Base-by-base conservation (phyloP, 2,888 invertebrate genomes). In the Caenorhabditis sp. region DNA sequence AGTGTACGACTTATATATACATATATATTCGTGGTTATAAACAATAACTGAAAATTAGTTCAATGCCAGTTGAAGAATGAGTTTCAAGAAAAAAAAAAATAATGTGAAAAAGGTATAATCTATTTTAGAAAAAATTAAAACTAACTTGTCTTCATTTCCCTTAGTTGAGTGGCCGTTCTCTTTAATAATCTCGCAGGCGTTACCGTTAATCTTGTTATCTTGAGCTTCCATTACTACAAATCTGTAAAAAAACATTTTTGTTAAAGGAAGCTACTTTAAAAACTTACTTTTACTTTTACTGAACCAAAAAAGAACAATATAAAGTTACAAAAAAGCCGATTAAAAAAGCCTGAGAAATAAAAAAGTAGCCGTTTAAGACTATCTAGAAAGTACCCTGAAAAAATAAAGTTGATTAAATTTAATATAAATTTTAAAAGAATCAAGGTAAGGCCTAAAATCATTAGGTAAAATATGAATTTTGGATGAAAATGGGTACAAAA, bases 331-430 rank as follows among this genome's bases (percentile, higher is more conserved):
- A 72, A 80, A 77, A 76, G 76, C 68, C 61, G 73, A 75, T 71
- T 74, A 71, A 76, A 70, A 66, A 70, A 72, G 67, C 64, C 65
- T 66, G 67, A 64, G 73, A 75, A 77, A 75, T 73, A 80, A 70
- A 72, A 68, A 79, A 78, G 69, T 76, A 80, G 78, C 71, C 80
- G 70, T 76, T 31, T 61, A 78, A 72, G 81, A 81, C 81, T 81
- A 81, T 75, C 78, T 81, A 81, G 77, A 78, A 77, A 78, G 67
- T 82, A 83, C 83, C 83, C 83, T 83, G 80, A 78, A 83, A 81
- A 61, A 67, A 70, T n/a, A n/a, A n/a, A n/a, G n/a, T n/a, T 23
- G 14, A 36, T 17, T 53, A 17, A 26, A 25, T 23, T 56, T 25
- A 56, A 14, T 26, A 10, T 4, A 10, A 56, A 26, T 26, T 14